A percentile compares a stretch with the other conserved stretches of the same genome.
These are phyloP conservation scores for Atta colombica DNA, from an alignment of 1,140 invertebrate species.

Conservation along the genomic window DNA sequence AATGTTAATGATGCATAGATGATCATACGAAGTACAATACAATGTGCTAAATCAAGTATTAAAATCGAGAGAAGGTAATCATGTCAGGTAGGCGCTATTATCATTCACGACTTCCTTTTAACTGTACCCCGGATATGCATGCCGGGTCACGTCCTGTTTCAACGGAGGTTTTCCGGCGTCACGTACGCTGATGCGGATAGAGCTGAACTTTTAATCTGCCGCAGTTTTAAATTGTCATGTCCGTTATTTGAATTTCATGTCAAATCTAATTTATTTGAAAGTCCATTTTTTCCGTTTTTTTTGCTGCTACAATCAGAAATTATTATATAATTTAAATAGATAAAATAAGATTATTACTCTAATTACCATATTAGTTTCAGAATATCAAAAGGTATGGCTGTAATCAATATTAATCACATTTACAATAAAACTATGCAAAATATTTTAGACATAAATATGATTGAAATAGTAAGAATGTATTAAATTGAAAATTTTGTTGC, in stretches of 20 bases:
- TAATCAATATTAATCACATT: not conserved
- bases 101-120: slow-evolving; percentile 83
- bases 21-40: not conserved
- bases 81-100: slow-evolving; percentile 78
- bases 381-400: not conserved
- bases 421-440: not conserved
- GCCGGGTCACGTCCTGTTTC: slow-evolving; percentile 84
- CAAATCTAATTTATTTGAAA: slow-evolving; percentile 1
- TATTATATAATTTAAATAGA: not conserved
- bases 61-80: slow-evolving; percentile 75
- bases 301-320: not conserved
- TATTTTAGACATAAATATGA: not conserved
- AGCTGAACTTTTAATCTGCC: slow-evolving; percentile 71
- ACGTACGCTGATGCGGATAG: slow-evolving; percentile 75
- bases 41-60: slow-evolving; percentile 32
- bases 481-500: slow-evolving; percentile 64
- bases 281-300: not conserved
- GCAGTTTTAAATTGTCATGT: slow-evolving; percentile 68
- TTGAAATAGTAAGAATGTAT: slow-evolving; percentile 2
- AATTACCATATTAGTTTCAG: not conserved
- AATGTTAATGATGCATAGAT: not conserved
- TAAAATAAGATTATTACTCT: not conserved
- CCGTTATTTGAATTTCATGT: slow-evolving; percentile 49
- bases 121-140: slow-evolving; percentile 81
- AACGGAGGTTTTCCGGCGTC: slow-evolving; percentile 77